Base-by-base conservation (phyloP, 2,888 invertebrate genomes). In the Balanococcus diminutus region DNA sequence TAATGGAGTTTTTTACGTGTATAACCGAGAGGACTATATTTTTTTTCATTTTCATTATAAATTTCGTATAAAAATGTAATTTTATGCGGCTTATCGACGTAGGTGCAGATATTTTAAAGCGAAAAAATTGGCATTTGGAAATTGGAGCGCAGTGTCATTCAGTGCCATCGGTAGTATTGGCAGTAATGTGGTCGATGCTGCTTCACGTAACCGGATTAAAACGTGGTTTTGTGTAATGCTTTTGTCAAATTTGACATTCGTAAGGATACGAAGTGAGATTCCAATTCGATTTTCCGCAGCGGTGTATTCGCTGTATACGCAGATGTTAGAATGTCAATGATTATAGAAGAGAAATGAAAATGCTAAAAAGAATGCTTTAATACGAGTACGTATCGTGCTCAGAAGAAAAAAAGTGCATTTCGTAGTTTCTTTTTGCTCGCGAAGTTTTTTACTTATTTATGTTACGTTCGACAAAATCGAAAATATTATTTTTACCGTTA, bases 1-100 rank as follows among this genome's bases (percentile, higher is more conserved):
- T 67, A 67, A 67, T 67, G 67, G 67, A 67, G 67, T 28, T n/a
- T n/a, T n/a, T n/a, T n/a, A n/a, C n/a, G n/a, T n/a, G n/a, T 67
- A 4, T 19, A 67, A 25, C 67, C 67, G 28, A 28, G 28, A n/a
- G 67, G 16, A 14, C 8, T 22, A 1, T 1, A 6, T 22, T 22
- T 22, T 56, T 56, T 8, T 6, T 9, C 56, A 22, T 56, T 67
- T 31, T 67, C 14, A 28, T 67, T n/a, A n/a, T n/a, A n/a, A n/a
- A n/a, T n/a, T n/a, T n/a, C 67, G 67, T 14, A 67, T 67, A 67
- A 14, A 5, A 14, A 5, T 56, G 56, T 56, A 67, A 28, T 67
- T 67, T 28, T 28, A 67, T 28, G 16, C 31, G 28, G 28, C 56
- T 56, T 19, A 19, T 56, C 42, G 2, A 19, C 14, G 14, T 42